Base-by-base conservation (phyloP, 1,140 invertebrate species). In the Hormaphis cornu region DNA sequence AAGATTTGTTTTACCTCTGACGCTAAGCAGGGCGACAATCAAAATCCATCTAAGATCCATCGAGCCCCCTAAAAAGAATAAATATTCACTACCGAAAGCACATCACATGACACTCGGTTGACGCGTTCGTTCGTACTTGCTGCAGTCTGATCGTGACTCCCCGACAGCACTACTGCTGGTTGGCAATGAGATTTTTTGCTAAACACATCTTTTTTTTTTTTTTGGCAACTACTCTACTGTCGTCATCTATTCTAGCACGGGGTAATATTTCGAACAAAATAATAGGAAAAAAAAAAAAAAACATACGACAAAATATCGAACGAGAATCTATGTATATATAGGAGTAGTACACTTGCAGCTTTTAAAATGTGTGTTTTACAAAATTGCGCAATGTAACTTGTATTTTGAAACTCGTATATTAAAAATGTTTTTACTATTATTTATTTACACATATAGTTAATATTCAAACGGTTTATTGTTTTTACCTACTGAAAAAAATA, bases 1-100 rank as follows among this genome's bases (percentile, higher is more conserved):
- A 14, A 40, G 14, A 7, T 8, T 40, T 8, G 14, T 46, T n/a
- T 46, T 66, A 66, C 61, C 61, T 66, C 61, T 48, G 44, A 66
- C 42, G 42, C 40, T 46, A 33, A 66, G 44, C 28, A 66, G 61
- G 40, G 44, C 18, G 28, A 66, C 20, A 50, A 66, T 66, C 28
- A 66, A 66, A 48, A 66, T 66, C 61, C 61, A 66, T 66, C 61
- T 66, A 66, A 66, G 44, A 66, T 66, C 61, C 61, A 66, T 66
- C 44, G 61, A 66, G 61, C 59, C 44, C 59, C 44, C 61, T 61
- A 44, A 50, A 46, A 66, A 48, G 12, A 66, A 50, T 16, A 33
- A 66, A 33, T 35, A 66, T 66, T 66, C 61, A 66, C 61, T 66
- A 66, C 61, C 61, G 44, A 66, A 50, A 66, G 61, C 61, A 66